These are phyloP conservation scores for Hylomyscus alleni DNA, from an alignment of 2,797 vertebrate genomes.

Conservation along the genomic window DNA sequence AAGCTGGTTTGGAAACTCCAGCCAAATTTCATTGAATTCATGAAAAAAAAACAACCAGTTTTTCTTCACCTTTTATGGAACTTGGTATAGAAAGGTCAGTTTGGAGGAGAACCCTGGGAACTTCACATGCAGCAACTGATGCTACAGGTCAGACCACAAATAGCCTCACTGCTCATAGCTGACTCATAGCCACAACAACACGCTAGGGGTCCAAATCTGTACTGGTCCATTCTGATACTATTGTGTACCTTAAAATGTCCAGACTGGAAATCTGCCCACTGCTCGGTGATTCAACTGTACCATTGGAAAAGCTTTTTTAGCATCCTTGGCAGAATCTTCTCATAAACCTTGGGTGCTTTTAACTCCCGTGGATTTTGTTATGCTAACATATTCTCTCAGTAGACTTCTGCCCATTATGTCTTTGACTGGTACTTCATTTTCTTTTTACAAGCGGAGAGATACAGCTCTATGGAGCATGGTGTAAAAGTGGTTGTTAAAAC, in stretches of 20 bases:
- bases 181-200: not conserved
- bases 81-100: constrained; percentile 15
- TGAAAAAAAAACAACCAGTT: constrained; percentile 18
- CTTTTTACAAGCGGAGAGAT: constrained; percentile 32
- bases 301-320: constrained; percentile 29
- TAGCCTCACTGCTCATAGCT: not conserved
- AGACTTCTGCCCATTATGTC: constrained; percentile 65
- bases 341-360: not conserved
- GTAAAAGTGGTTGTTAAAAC: constrained; percentile 66
- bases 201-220: not conserved
- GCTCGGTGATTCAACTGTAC: not conserved
- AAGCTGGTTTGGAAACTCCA: constrained; percentile 58
- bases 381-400: constrained; percentile 65
- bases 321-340: constrained; percentile 34
- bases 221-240: not conserved
- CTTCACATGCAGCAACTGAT: constrained; percentile 46
- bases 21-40: constrained; percentile 58
- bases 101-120: not conserved
- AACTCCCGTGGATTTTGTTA: constrained; percentile 60
- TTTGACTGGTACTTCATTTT: constrained; percentile 76
- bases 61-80: constrained; percentile 63
- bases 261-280: not conserved
- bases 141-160: not conserved
- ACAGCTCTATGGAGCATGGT: constrained; percentile 42
- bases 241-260: not conserved